Evolutionary conservation across 1,140 invertebrate species (phyloP).

Genomic region (Musca domestica): DNA sequence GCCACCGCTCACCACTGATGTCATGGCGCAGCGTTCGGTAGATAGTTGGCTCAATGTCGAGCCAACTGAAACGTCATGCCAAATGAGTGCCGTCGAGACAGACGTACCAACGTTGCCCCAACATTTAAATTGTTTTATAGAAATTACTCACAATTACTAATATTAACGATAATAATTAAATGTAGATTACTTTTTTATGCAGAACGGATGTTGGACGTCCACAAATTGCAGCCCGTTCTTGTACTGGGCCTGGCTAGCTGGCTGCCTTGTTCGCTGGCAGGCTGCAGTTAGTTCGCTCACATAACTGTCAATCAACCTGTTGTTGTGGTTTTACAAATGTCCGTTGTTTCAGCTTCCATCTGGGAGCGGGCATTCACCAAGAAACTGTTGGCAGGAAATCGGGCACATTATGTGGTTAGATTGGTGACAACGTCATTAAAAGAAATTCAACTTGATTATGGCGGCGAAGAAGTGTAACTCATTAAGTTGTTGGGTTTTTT

Average conservation of each 20-base stretch:
- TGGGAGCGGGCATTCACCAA: too few species aligned
- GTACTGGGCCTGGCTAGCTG: too few species aligned
- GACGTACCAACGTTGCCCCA: neutral
- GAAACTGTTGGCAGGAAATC: too few species aligned
- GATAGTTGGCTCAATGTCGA: neutral
- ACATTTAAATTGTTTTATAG: constrained; percentile 15
- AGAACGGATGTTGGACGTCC: neutral
- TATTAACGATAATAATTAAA: constrained; percentile 22
- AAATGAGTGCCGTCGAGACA: neutral
- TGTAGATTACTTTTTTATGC: constrained; percentile 17
- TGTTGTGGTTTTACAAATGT: too few species aligned
- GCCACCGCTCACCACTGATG: neutral
- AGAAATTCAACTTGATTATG: too few species aligned
- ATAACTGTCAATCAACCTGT: too few species aligned
- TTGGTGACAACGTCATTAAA: too few species aligned
- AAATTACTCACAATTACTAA: constrained; percentile 21
- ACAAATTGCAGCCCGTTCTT: neutral
- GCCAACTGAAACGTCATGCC: neutral
- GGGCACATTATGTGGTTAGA: too few species aligned
- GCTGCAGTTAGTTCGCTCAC: neutral
- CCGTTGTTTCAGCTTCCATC: too few species aligned
- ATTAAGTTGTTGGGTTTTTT: too few species aligned
- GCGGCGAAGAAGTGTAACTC: too few species aligned
- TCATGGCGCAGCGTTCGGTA: neutral
- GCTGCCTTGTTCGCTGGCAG: too few species aligned